Base-by-base conservation (phyloP, 2,113 vertebrate genomes). In the Arizona elegans region DNA sequence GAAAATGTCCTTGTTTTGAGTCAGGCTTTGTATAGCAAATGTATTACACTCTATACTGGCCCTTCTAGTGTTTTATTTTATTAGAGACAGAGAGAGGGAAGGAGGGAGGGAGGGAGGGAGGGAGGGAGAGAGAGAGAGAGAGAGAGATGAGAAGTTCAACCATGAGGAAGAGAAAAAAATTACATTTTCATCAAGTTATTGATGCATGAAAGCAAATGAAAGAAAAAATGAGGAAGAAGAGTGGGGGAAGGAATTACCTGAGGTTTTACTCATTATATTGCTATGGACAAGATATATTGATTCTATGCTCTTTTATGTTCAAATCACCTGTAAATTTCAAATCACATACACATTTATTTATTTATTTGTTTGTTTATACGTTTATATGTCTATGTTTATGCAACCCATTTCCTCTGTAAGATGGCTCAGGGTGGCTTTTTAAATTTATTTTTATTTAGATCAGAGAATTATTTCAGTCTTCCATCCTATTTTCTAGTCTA, bases 121-220 rank as follows among this genome's bases (percentile, higher is more conserved):
- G 6, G 55, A 56, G 19, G 1, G 5, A 6, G 56, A 8, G 56
- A 23, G 15, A 23, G 56, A 23, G 56, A 58, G 56, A 58, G 21
- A 58, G 17, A 58, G 19, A 58, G 19, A 23, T 10, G 26, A 53
- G n/a, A 26, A 86, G 8, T 23, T 58, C 15, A n/a, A 56, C 43
- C 9, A 53, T 47, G 50, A 50, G 3, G 53, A 19, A 91, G 38
- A 94, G 19, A 2, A 21, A 56, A 92, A 29, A 54, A n/a, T 13
- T 81, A 8, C 5, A 90, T 21, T 15, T 75, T 33, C n/a, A 21
- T 11, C 43, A 93, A 93, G 81, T 19, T 81, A 43, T 26, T 90
- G 90, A 58, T 85, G 85, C 88, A 43, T 92, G 54, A 88, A 90
- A 92, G 23, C 58, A 90, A 93, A 93, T 92, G 59, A 62, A 15